Conservation (phyloP, 92 coral and sea anemone genomes). For the Isaurus tuberculatus region DNA sequence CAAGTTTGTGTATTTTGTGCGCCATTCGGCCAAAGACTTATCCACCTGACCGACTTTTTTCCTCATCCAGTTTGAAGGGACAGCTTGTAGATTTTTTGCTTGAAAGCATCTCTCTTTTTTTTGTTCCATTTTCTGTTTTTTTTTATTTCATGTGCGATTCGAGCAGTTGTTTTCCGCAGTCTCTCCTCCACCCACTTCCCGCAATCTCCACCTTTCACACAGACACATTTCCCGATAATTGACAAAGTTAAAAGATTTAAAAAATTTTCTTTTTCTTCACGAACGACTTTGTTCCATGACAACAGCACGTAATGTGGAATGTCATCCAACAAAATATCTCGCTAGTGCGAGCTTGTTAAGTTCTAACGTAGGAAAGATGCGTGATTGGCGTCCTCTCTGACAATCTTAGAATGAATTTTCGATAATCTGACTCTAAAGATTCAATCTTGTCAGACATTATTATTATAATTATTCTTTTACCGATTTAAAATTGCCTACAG, state of each 20-base stretch:
- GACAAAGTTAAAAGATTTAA: background rate
- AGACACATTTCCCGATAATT: background rate
- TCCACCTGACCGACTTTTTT: slow-evolving; percentile 13
- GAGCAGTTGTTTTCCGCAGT: slow-evolving; percentile 5
- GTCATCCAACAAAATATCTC: slow-evolving; percentile 21
- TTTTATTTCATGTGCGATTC: slow-evolving; percentile 10
- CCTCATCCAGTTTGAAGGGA: background rate
- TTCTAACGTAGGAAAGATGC: slow-evolving; percentile 9
- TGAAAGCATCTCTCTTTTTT: background rate
- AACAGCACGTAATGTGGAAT: slow-evolving; percentile 4
- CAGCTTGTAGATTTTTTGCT: background rate
- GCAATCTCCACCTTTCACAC: background rate
- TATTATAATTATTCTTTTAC: background rate
- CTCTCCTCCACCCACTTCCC: background rate
- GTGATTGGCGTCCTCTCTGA: background rate
- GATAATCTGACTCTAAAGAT: background rate
- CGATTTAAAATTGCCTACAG: background rate
- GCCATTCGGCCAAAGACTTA: slow-evolving; percentile 24
- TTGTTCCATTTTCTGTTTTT: slow-evolving; percentile 13
- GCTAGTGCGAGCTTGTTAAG: slow-evolving; percentile 8
- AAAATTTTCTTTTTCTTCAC: background rate
- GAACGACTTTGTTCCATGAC: background rate
- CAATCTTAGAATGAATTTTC: background rate
- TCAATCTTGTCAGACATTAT: background rate
- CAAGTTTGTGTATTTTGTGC: slow-evolving; percentile 32